Evolutionary conservation across 2,797 vertebrate genomes (phyloP).

Genomic region (Tenualosa ilisha): DNA sequence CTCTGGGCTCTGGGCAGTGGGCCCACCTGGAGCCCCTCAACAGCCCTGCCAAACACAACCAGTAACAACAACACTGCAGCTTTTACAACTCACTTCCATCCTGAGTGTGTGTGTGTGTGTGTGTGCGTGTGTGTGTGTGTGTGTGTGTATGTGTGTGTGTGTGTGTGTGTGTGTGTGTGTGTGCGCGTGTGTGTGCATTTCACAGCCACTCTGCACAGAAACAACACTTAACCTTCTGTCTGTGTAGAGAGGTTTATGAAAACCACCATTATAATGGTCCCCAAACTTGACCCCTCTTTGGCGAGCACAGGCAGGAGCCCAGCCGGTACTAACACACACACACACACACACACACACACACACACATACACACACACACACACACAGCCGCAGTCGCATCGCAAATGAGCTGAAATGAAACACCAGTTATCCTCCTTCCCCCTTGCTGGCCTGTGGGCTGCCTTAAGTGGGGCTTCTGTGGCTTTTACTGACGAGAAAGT

Average conservation of each 20-base stretch:
- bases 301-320: no score
- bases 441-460: neutral
- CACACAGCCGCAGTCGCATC: neutral
- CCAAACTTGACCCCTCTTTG: neutral
- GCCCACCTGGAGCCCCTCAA: neutral
- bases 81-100: neutral
- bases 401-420: neutral
- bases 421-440: neutral
- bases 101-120: slow-evolving; percentile 2
- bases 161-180: neutral
- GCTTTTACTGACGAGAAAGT: neutral
- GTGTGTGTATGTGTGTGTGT: slow-evolving; percentile 2
- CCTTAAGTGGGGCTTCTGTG: neutral
- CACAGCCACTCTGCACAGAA: neutral
- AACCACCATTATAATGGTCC: neutral
- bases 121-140: neutral
- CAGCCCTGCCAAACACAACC: neutral
- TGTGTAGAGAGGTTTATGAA: neutral
- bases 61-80: neutral
- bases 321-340: no score
- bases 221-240: slow-evolving; percentile 3
- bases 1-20: no score
- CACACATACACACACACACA: no score
- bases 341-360: no score
- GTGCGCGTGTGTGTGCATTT: neutral